A percentile compares a stretch with the other conserved stretches of the same genome.
Conservation (phyloP, 2,888 invertebrate species). For the Ctenicera cuprea region DNA sequence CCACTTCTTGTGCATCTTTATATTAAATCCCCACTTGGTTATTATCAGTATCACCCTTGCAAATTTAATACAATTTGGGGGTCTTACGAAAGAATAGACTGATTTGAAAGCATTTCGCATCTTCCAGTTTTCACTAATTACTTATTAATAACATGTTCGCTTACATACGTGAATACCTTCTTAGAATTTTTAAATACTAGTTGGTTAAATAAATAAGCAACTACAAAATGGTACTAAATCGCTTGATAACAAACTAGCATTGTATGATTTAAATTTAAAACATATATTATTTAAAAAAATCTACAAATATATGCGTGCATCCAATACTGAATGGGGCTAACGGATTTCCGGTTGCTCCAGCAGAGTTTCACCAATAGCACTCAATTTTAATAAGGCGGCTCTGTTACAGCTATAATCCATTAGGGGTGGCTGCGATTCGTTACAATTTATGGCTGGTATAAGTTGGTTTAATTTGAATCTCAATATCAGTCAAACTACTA, state of each 20-base stretch:
- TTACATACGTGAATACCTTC: neutral
- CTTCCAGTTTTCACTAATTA: conserved; percentile 41
- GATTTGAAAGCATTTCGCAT: conserved; percentile 33
- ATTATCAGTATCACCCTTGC: conserved; percentile 39
- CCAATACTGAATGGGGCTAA: neutral
- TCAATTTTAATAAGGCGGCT: neutral
- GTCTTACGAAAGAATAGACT: conserved; percentile 27
- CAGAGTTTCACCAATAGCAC: neutral
- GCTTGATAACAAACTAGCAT: too few species aligned
- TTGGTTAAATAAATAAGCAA: too few species aligned
- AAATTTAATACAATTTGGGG: neutral
- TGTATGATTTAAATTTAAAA: too few species aligned
- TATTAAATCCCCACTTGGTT: conserved; percentile 62
- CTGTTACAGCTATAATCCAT: neutral
- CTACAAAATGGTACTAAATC: too few species aligned
- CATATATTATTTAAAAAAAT: neutral
- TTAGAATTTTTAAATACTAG: neutral
- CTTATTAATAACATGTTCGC: conserved; percentile 14
- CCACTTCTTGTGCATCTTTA: conserved; percentile 63
- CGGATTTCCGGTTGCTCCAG: neutral
- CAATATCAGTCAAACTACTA: neutral
- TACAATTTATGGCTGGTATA: neutral
- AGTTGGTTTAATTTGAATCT: neutral
- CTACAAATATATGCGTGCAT: neutral
- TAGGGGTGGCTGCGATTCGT: neutral